A percentile compares a stretch with the other conserved stretches of the same genome.
These are phyloP conservation scores for Kryptolebias marmoratus DNA, from an alignment of 2,113 vertebrate genomes.

Conservation along the genomic window DNA sequence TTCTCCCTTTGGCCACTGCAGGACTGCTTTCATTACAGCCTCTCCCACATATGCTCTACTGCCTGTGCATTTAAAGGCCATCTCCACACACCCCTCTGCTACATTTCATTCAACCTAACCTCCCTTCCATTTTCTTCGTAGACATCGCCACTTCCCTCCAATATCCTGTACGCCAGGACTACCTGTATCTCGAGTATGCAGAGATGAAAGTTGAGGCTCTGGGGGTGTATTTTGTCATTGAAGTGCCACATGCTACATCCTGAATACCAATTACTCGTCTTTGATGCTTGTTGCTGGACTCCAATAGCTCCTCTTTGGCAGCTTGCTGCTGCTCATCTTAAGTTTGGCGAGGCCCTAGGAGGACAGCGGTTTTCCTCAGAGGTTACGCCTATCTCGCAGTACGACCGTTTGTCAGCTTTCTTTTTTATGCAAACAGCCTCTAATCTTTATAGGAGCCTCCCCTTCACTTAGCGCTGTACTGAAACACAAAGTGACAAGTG, in stretches of 20 bases:
- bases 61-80: constrained; percentile 53
- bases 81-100: constrained; percentile 47
- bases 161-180: constrained; percentile 55
- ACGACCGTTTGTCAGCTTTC: constrained; percentile 68
- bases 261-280: constrained; percentile 71
- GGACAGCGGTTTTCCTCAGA: constrained; percentile 55
- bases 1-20: constrained; percentile 49
- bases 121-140: constrained; percentile 58
- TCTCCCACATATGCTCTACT: constrained; percentile 30
- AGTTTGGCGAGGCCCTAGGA: constrained; percentile 54
- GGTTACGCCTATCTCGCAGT: constrained; percentile 61
- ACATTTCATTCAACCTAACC: constrained; percentile 55
- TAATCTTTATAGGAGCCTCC: constrained; percentile 70
- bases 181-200: constrained; percentile 67
- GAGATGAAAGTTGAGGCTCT: constrained; percentile 68
- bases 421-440: constrained; percentile 72
- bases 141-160: constrained; percentile 41
- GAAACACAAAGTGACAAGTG: constrained; percentile 68
- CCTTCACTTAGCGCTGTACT: constrained; percentile 36
- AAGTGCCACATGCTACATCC: constrained; percentile 50
- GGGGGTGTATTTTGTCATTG: constrained; percentile 67
- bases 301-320: constrained; percentile 29
- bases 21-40: constrained; percentile 63
- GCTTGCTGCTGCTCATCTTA: constrained; percentile 59
- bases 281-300: constrained; percentile 66